Evolutionary conservation across 2,113 vertebrate species (phyloP), one percentile per base, ranked within the genome.

Genomic region (Polyodon spathula): DNA sequence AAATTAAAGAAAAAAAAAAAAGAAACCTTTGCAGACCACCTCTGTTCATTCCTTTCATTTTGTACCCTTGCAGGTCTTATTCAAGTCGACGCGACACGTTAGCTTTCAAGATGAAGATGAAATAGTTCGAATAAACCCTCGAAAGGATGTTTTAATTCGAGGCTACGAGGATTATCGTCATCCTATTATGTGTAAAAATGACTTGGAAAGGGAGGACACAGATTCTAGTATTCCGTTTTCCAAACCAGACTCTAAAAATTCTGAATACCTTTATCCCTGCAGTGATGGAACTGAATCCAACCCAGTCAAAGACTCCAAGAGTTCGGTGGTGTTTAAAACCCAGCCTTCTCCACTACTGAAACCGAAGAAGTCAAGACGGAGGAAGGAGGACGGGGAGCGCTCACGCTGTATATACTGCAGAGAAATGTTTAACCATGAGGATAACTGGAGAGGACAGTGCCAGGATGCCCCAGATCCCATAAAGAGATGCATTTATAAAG

Each of bases 81-180:
- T 89, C 59, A 94, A 94, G 76, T 73, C 91, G 3, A 83, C 83
- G 44, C 92, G 95, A 61, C 95, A 97, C 0, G 95, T 98, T 78
- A 97, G 92, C 71, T 98, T 98, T 81, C 90, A 92, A 84, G 95
- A 98, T 3, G 95, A 97, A 58, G 96, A 97, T 77, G 94, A 98
- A 80, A 94, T 98, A 10, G 96, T 97, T 58, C 91, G 96, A 74
- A 98, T 98, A 84, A 98, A 98, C 73, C 96, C 96, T 44, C 83
- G 86, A 40, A 94, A 94, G 63, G 96, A 98, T 63, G 93, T 97
- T 67, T 86, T 93, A 73, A 94, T 97, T 81, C 92, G 92, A 7
- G 91, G 95, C 76, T 98, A 98, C 64, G 96, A 93, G 77, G 96
- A 97, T 85, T 98, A 98, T 82, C 90, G 96, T 67, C 94, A 98